These are phyloP conservation scores for Periophthalmus magnuspinnatus DNA, from an alignment of 2,797 vertebrate genomes.

Conservation along the genomic window DNA sequence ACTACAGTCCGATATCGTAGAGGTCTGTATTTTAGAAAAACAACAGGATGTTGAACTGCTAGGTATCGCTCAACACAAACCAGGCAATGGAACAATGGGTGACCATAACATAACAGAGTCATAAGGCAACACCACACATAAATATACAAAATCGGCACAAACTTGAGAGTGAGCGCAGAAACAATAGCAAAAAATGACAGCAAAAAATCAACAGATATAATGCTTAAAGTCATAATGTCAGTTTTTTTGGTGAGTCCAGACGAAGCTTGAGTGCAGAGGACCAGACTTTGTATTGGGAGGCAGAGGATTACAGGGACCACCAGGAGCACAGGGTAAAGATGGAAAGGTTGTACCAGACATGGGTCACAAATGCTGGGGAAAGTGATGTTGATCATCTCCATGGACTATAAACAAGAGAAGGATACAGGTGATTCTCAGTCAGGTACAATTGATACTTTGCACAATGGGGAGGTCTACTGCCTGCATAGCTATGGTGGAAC, in stretches of 20 bases:
- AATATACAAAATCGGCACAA: background rate
- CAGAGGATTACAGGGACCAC: background rate
- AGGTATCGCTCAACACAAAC: background rate
- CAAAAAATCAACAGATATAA: background rate
- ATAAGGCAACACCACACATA: background rate
- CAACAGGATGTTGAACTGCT: background rate
- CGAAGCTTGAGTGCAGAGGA: background rate
- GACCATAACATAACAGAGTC: background rate
- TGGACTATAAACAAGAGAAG: background rate
- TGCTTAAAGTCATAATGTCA: background rate
- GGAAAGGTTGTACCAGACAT: background rate
- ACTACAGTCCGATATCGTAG: background rate
- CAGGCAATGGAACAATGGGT: background rate
- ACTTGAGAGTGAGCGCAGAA: background rate
- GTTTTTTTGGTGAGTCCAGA: background rate
- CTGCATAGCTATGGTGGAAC: no score
- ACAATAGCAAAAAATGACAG: background rate
- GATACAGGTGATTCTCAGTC: no score
- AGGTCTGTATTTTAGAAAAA: slow-evolving; percentile 2
- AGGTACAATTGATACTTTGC: no score
- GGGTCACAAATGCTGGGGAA: background rate
- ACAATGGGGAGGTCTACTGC: no score
- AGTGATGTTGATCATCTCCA: background rate
- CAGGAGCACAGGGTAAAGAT: background rate
- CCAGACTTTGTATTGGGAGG: background rate